These are phyloP conservation scores for Stenichneumon culpator DNA, from an alignment of 2,888 invertebrate genomes.

Conservation along the genomic window DNA sequence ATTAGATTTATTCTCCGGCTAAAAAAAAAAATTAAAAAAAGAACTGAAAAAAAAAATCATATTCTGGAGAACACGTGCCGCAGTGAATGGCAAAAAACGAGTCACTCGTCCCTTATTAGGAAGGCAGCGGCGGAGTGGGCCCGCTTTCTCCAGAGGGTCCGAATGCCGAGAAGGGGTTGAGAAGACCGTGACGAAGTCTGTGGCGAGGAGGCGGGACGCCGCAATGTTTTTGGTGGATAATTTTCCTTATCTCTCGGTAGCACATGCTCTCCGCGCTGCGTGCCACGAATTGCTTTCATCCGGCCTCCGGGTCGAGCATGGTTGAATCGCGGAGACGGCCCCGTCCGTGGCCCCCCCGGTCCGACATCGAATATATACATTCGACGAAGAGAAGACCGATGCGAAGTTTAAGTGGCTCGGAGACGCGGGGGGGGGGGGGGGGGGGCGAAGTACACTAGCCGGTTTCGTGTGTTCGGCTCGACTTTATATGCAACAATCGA, in stretches of 20 bases:
- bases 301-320: conserved; percentile 70
- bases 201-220: conserved; percentile 58
- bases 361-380: conserved; percentile 38
- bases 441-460: background rate
- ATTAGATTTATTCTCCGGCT: conserved; percentile 44
- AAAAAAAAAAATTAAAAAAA: conserved; percentile 8
- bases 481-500: conserved; percentile 10
- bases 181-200: conserved; percentile 68
- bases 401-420: conserved; percentile 58
- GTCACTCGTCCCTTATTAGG: conserved; percentile 53
- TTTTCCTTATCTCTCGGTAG: conserved; percentile 81
- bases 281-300: conserved; percentile 80
- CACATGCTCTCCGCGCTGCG: conserved; percentile 81
- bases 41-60: conserved; percentile 2
- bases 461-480: conserved; percentile 47
- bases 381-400: conserved; percentile 55
- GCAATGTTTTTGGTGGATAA: conserved; percentile 74
- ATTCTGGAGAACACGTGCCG: conserved; percentile 54
- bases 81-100: conserved; percentile 42
- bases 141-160: background rate
- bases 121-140: conserved; percentile 17
- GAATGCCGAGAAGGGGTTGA: background rate
- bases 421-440: background rate
- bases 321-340: conserved; percentile 36
- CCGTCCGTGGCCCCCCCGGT: conserved; percentile 18